Evolutionary conservation across 1,140 invertebrate species (phyloP).

Genomic region (Drosophila melanica): DNA sequence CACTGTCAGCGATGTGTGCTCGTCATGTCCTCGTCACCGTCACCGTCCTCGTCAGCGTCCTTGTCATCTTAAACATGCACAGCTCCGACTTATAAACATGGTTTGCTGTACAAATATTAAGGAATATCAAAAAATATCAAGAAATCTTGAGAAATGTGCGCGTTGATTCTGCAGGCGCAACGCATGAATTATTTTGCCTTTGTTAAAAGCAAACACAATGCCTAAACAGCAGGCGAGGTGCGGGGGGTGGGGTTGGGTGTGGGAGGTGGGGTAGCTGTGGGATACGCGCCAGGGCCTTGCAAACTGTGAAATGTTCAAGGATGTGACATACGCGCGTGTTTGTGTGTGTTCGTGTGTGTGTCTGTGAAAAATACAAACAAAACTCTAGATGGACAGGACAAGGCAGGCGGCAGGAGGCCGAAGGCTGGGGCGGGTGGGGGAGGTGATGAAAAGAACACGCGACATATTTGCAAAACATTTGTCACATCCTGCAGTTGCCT

Average conservation of each 20-base stretch:
- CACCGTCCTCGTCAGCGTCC: neutral
- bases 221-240: slow-evolving; percentile 27
- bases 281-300: slow-evolving; percentile 63
- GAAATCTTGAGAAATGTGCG: slow-evolving; percentile 67
- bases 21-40: neutral
- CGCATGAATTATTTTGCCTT: slow-evolving; percentile 74
- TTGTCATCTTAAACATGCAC: neutral
- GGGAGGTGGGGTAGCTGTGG: neutral
- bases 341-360: slow-evolving; percentile 5
- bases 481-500: slow-evolving; percentile 65
- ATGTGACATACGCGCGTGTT: slow-evolving; percentile 36
- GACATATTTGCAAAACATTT: slow-evolving; percentile 72
- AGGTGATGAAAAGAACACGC: slow-evolving; percentile 35
- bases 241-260: neutral
- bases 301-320: slow-evolving; percentile 57
- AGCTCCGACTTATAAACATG: slow-evolving; percentile 28
- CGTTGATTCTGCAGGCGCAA: slow-evolving; percentile 66
- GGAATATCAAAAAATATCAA: slow-evolving; percentile 41
- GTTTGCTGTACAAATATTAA: slow-evolving; percentile 56
- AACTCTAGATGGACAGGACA: slow-evolving; percentile 14
- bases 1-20: slow-evolving; percentile 12
- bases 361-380: slow-evolving; percentile 34
- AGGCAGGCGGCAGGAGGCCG: neutral
- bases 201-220: slow-evolving; percentile 71
- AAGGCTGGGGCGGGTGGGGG: too few species aligned